These are phyloP conservation scores for Heliconius congener DNA, from an alignment of 1,140 invertebrate genomes.

Conservation along the genomic window DNA sequence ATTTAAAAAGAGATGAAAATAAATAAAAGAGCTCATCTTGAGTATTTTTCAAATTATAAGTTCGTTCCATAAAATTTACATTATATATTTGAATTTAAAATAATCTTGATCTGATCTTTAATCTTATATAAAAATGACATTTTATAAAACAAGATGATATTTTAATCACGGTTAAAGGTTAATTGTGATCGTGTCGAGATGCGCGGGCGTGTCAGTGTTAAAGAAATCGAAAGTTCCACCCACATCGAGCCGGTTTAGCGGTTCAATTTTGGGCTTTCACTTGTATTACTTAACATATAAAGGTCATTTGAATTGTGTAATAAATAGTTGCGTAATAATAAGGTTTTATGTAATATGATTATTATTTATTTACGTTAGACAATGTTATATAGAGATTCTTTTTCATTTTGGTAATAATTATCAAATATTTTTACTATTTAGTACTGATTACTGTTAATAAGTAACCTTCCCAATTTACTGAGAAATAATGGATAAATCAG, in stretches of 20 bases:
- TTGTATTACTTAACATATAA: conserved; percentile 65
- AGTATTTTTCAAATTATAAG: too few relatives aligned
- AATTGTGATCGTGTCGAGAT: conserved; percentile 45
- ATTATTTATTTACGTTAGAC: conserved; percentile 16
- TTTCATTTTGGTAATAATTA: not conserved
- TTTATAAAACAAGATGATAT: conserved; percentile 26
- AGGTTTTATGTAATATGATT: conserved; percentile 40
- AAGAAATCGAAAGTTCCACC: conserved; percentile 70
- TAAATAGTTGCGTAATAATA: conserved; percentile 48
- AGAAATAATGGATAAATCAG: not conserved
- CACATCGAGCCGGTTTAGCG: conserved; percentile 44
- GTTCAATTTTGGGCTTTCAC: conserved; percentile 69
- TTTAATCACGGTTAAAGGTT: conserved; percentile 54
- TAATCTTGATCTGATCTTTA: conserved; percentile 21
- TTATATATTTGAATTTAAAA: not conserved
- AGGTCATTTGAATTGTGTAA: conserved; percentile 62
- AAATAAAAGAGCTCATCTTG: too few relatives aligned
- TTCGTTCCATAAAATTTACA: not conserved
- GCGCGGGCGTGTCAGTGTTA: conserved; percentile 47
- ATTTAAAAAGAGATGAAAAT: too few relatives aligned
- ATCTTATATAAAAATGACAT: conserved; percentile 23
- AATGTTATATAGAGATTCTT: conserved; percentile 12
- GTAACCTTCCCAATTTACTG: not conserved
- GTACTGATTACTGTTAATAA: not conserved
- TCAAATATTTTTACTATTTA: not conserved